Evolutionary conservation across 2,888 invertebrate genomes (phyloP), one percentile per base, ranked within the genome.

Genomic region (Stegophylla sp.): DNA sequence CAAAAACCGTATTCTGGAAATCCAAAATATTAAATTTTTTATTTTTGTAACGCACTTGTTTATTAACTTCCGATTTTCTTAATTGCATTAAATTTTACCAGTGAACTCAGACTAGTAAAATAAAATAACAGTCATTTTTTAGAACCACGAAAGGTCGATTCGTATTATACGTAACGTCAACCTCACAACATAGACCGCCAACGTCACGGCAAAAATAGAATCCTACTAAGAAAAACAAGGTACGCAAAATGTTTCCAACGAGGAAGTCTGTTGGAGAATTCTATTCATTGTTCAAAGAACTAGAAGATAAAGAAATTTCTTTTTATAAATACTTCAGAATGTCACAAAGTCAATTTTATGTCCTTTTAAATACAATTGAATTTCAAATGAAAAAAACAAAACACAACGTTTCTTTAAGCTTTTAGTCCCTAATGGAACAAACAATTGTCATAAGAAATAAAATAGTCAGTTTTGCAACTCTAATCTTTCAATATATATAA

Each of bases 251-350:
- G 69, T 69, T 69, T 20, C n/a, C 41, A 51, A 10, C 17, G 17
- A 69, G 51, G n/a, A 69, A 69, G n/a, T 53, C 4, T 1, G 10
- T 51, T 89, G 82, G 45, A 67, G 45, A 73, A 69, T 69, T 28
- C n/a, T n/a, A 69, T n/a, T 28, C 43, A 51, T 69, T 69, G 9
- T 51, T 69, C n/a, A 69, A 51, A 26, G 69, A 67, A 48, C 10
- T 67, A 67, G 67, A 67, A 69, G 43, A 69, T 69, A 28, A 34
- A 69, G 53, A 48, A 48, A 67, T 28, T 17, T 67, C 26, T 15
- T 66, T 66, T 45, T 66, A 45, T 15, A 66, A 45, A 66, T 66
- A 64, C 10, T 64, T 64, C 17, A 41, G 64, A 41, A 64, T 64
- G 34, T n/a, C 41, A 23, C 23, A 23, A 66, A 45, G 7, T 63